Conservation (phyloP, 2,113 vertebrate species). For the Sceloporus tristichus region DNA sequence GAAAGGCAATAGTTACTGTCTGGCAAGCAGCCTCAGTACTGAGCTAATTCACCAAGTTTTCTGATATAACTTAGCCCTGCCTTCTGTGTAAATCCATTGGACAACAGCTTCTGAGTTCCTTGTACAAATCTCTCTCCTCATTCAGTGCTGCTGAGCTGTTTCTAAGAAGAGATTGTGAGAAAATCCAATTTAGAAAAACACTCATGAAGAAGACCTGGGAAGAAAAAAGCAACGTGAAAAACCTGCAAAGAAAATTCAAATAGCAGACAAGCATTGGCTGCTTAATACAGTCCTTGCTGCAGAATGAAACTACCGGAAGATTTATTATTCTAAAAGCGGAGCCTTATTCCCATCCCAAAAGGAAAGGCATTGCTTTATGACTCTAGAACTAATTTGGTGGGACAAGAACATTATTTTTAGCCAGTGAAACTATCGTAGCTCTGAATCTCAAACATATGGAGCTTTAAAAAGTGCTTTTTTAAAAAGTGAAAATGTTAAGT, state of each 20-base stretch:
- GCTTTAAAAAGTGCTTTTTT: slow-evolving; percentile 18
- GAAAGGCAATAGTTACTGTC: neutral
- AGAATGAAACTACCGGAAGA: neutral
- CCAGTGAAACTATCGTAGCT: slow-evolving; percentile 53
- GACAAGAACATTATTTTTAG: slow-evolving; percentile 50
- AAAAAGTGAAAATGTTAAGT: neutral
- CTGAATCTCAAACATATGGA: slow-evolving; percentile 13
- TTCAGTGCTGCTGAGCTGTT: slow-evolving; percentile 58
- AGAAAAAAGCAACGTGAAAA: neutral
- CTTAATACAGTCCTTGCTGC: rapidly evolving
- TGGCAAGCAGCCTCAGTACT: neutral
- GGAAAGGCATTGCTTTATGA: neutral
- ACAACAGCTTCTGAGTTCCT: slow-evolving; percentile 66
- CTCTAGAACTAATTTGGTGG: slow-evolving; percentile 48
- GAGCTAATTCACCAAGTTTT: neutral
- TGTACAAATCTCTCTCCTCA: slow-evolving; percentile 62
- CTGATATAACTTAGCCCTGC: neutral
- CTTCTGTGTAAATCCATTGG: slow-evolving; percentile 43
- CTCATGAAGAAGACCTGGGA: slow-evolving; percentile 37
- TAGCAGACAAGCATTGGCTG: neutral
- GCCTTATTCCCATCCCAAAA: neutral
- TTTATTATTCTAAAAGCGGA: neutral
- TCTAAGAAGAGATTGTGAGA: slow-evolving; percentile 63
- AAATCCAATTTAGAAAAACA: slow-evolving; percentile 71
- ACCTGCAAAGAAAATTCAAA: neutral